phyloP scores from a whole-genome alignment of 1,140 invertebrate genomes.

The Spodoptera litura region DNA sequence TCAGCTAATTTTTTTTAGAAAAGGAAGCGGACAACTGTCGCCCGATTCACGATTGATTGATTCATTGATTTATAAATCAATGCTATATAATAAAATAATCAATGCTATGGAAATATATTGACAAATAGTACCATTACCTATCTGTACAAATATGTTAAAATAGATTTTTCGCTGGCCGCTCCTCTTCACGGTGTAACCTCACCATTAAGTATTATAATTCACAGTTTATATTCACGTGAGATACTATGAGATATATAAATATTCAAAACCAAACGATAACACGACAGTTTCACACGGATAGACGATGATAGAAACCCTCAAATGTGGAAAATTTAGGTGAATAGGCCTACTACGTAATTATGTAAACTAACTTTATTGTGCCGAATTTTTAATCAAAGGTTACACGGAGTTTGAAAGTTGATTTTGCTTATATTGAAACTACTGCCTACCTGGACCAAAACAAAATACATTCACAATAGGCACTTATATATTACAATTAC shows the following conservation, averaged over 20 bases:
- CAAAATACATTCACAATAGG: neutral
- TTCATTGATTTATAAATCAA: too few species aligned
- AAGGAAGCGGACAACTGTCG: too few species aligned
- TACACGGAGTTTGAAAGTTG: constrained; percentile 2
- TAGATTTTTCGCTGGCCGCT: neutral
- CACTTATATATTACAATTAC: too few species aligned
- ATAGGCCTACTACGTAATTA: constrained; percentile 1
- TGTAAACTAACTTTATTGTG: neutral
- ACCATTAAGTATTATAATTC: neutral
- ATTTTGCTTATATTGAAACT: neutral
- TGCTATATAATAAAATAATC: too few species aligned
- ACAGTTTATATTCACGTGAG: constrained; percentile 8
- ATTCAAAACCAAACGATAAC: constrained; percentile 6
- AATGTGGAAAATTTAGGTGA: constrained; percentile 2
- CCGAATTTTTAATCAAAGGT: constrained; percentile 1
- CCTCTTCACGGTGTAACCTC: neutral
- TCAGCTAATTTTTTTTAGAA: too few species aligned
- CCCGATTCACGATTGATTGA: too few species aligned
- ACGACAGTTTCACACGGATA: constrained; percentile 32
- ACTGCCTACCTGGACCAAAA: neutral
- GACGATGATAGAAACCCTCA: neutral
- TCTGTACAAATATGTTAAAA: too few species aligned
- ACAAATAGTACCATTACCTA: neutral
- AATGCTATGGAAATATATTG: neutral
- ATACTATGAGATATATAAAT: constrained; percentile 3